These are phyloP conservation scores for Merops nubicus DNA, from an alignment of 2,113 vertebrate species.

Conservation along the genomic window DNA sequence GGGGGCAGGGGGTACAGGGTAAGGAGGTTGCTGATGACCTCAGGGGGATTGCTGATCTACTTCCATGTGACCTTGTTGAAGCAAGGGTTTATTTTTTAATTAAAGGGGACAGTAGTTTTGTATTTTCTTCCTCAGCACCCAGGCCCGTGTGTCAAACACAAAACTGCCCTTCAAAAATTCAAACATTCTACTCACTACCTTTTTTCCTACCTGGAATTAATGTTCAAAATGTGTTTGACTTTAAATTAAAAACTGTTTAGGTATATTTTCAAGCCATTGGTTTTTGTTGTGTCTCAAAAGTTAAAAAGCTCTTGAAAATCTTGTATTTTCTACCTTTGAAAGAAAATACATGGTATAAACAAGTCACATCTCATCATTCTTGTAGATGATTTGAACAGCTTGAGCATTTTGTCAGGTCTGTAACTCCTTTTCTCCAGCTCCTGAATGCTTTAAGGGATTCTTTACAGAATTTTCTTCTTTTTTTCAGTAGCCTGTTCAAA, in stretches of 20 bases:
- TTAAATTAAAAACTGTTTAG: background rate
- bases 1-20: accelerated
- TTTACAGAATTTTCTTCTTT: background rate
- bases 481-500: background rate
- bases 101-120: background rate
- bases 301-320: background rate
- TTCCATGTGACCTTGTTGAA: background rate
- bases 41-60: background rate
- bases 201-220: background rate
- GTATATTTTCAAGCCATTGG: background rate
- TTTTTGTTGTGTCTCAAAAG: background rate
- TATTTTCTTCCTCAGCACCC: background rate
- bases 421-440: background rate
- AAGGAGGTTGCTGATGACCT: background rate
- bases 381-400: background rate
- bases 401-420: background rate
- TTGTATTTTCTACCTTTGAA: background rate
- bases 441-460: background rate
- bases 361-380: background rate
- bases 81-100: background rate
- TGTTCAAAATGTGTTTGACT: background rate
- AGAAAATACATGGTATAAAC: background rate
- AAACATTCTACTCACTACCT: background rate
- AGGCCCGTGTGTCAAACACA: background rate
- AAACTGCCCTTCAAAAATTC: background rate